Base-by-base conservation (phyloP, 30 jellyfish, hydroid and myxozoan species). In the Euphysa ruthae region DNA sequence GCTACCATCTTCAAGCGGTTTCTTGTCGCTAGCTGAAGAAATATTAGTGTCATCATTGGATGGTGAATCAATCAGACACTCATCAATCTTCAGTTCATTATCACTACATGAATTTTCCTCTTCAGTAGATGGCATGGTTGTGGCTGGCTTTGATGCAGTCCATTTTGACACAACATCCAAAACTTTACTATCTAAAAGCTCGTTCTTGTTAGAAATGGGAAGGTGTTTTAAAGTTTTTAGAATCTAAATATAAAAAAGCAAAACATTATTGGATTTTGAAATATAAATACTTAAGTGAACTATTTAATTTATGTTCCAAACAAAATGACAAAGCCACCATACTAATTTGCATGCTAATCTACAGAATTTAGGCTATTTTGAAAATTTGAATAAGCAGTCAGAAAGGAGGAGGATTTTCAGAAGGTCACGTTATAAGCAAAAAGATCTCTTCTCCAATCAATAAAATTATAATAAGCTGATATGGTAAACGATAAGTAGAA, bases 191-290 rank as follows among this genome's bases (percentile, higher is more conserved):
- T 89, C 98, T 18, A 58, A 87, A 63, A 89, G 63, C 42, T 74
- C 94, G 66, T 89, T 89, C 77, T 74, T 89, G 77, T 81, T 89
- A 22, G 92, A 85, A 29, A 89, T 69, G 32, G 98, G 98, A 62
- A 89, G 33, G 58, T 82, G 93, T 35, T 89, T 81, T 35, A 89
- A 74, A 1, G 94, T 81, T 50, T 73, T 74, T 43, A 89, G 65
- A 19, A 89, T 81, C 98, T 88, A 69, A 4, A 69, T 1, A 28
- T 18, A 69, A 29, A 52, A 50, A 4, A 1, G n/a, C n/a, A n/a
- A n/a, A n/a, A n/a, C n/a, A n/a, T n/a, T n/a, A n/a, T n/a, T n/a
- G n/a, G n/a, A n/a, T n/a, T n/a, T n/a, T n/a, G n/a, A n/a, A n/a
- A n/a, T n/a, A n/a, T n/a, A n/a, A n/a, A n/a, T n/a, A n/a, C n/a